Conservation (phyloP, 2,797 vertebrate genomes). For the Odontamblyopus lacepedii region DNA sequence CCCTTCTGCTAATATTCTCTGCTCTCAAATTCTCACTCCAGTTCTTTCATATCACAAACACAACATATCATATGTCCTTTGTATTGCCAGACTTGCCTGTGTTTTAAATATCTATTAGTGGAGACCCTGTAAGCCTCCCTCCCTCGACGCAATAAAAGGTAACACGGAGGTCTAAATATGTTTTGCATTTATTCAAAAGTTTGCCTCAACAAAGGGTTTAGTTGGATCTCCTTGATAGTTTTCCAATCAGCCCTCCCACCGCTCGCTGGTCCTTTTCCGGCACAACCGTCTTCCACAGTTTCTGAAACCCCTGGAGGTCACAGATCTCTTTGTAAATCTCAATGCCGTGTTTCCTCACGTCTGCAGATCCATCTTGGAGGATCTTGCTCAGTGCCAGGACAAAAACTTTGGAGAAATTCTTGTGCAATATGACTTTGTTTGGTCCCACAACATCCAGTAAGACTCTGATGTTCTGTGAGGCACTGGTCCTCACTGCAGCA, state of each 20-base stretch:
- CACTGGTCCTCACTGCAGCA: not conserved
- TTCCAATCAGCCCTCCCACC: not conserved
- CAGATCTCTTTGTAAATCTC: not conserved
- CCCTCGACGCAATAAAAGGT: too few species aligned
- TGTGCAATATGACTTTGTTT: not conserved
- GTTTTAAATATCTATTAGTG: too few species aligned
- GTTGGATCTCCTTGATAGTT: too few species aligned
- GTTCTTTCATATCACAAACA: too few species aligned
- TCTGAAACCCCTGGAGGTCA: not conserved
- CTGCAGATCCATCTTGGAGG: not conserved
- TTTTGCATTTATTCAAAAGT: too few species aligned
- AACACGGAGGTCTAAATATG: too few species aligned
- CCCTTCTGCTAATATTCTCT: too few species aligned
- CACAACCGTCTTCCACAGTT: not conserved
- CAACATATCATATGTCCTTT: too few species aligned
- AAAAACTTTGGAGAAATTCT: not conserved
- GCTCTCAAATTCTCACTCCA: too few species aligned
- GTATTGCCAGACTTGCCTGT: too few species aligned
- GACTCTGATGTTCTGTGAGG: not conserved
- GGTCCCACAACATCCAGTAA: not conserved
- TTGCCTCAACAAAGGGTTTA: too few species aligned
- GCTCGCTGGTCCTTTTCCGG: not conserved
- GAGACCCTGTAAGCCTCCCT: too few species aligned
- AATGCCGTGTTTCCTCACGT: not conserved
- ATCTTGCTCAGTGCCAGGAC: not conserved